Evolutionary conservation across 2,113 vertebrate species (phyloP).

Genomic region (Gallinago jamesoni): DNA sequence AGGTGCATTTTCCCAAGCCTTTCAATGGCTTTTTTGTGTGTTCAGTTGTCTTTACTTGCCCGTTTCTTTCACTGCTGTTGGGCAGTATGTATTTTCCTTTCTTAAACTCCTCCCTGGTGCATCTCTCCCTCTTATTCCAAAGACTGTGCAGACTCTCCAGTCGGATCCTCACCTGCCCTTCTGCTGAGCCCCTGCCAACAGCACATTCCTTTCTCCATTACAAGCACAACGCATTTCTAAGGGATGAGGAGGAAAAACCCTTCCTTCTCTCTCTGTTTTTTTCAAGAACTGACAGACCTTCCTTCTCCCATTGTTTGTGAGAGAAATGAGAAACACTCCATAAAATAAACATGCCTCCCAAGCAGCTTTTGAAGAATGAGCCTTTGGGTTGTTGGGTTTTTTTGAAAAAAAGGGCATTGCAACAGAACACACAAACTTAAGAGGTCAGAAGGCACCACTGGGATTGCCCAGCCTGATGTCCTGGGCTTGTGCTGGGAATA

Average conservation of each 20-base stretch:
- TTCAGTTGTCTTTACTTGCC: neutral
- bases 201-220: constrained; percentile 46
- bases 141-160: neutral
- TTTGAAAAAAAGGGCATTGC: neutral
- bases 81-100: neutral
- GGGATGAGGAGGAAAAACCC: accelerated
- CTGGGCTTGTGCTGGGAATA: neutral
- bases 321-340: neutral
- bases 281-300: neutral
- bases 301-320: neutral
- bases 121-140: neutral
- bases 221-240: neutral
- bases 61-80: neutral
- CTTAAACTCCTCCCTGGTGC: neutral
- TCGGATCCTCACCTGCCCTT: neutral
- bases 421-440: neutral
- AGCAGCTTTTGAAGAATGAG: neutral
- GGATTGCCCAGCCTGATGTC: neutral
- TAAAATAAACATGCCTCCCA: neutral
- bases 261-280: neutral
- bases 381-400: neutral
- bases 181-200: neutral
- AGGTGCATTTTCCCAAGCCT: neutral
- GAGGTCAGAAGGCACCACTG: neutral
- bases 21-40: neutral